These are phyloP conservation scores for Aurelia sp. DNA, from an alignment of 30 jellyfish, hydroid and myxozoan genomes.

Conservation along the genomic window DNA sequence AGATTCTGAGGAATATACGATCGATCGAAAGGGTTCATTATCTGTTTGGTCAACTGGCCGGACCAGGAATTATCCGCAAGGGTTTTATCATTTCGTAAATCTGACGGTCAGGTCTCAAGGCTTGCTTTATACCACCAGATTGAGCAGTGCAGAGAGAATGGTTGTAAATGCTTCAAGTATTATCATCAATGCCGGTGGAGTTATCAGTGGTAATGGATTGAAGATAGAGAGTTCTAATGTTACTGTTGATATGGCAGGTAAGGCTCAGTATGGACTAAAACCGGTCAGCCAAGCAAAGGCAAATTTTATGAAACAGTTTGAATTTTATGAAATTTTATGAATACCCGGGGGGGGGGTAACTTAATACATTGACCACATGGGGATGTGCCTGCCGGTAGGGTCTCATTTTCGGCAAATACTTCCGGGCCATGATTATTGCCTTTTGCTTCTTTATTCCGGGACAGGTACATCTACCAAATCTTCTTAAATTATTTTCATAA, in stretches of 20 bases:
- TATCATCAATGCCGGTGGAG: conserved; percentile 70
- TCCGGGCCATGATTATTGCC: too few relatives aligned
- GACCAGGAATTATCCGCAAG: conserved; percentile 22
- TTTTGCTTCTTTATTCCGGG: too few relatives aligned
- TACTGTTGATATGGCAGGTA: conserved; percentile 77
- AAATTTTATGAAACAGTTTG: too few relatives aligned
- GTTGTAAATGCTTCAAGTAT: conserved; percentile 23
- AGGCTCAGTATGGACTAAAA: too few relatives aligned
- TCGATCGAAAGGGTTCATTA: conserved; percentile 57
- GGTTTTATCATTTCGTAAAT: conserved; percentile 46
- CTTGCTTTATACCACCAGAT: conserved; percentile 33
- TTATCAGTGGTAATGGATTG: conserved; percentile 50
- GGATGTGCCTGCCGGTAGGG: too few relatives aligned
- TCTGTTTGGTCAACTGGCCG: conserved; percentile 64
- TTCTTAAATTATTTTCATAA: too few relatives aligned
- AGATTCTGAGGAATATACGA: conserved; percentile 50
- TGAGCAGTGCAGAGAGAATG: background rate
- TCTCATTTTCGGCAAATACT: too few relatives aligned
- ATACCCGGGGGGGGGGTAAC: too few relatives aligned
- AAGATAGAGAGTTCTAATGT: conserved; percentile 43
- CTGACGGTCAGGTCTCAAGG: conserved; percentile 67
- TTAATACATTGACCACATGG: too few relatives aligned
- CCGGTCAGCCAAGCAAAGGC: too few relatives aligned
- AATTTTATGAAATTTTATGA: too few relatives aligned
- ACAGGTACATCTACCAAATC: too few relatives aligned